These are phyloP conservation scores for Leptinotarsa rubiginosa DNA, from an alignment of 2,888 invertebrate genomes.

Conservation along the genomic window DNA sequence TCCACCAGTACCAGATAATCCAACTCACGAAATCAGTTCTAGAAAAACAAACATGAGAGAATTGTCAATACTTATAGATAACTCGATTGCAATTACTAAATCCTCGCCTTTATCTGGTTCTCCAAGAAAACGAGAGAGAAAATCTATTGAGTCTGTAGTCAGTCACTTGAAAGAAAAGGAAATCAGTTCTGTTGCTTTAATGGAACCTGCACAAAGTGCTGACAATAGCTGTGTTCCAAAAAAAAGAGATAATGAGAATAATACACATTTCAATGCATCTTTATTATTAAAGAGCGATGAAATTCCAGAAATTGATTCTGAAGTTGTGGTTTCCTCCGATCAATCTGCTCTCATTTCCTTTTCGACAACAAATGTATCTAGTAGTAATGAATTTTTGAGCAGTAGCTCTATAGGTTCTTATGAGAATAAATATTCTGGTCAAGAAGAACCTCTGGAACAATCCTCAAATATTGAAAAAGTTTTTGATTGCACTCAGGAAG, in stretches of 20 bases:
- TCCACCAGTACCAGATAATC: not conserved
- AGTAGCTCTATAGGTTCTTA: not conserved
- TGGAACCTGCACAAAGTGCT: no score
- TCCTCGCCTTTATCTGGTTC: constrained; percentile 1
- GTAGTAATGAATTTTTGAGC: not conserved
- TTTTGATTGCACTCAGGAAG: not conserved
- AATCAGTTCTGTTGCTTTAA: no score
- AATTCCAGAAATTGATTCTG: constrained; percentile 24
- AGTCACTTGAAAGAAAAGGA: constrained; percentile 3
- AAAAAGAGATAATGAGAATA: not conserved
- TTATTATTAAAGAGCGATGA: not conserved
- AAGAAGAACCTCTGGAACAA: not conserved
- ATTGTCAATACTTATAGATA: not conserved
- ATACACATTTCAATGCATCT: not conserved
- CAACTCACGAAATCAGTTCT: not conserved
- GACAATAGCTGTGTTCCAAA: no score
- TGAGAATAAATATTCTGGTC: not conserved
- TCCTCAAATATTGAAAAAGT: not conserved
- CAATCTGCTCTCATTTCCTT: constrained; percentile 12
- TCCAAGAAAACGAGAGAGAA: constrained; percentile 12
- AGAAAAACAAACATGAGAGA: not conserved
- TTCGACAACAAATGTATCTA: not conserved
- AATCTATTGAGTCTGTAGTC: constrained; percentile 14
- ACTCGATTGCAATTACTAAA: not conserved
- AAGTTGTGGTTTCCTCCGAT: constrained; percentile 22